These are phyloP conservation scores for Phoenicopterus ruber DNA, from an alignment of 2,113 vertebrate genomes.

Conservation along the genomic window DNA sequence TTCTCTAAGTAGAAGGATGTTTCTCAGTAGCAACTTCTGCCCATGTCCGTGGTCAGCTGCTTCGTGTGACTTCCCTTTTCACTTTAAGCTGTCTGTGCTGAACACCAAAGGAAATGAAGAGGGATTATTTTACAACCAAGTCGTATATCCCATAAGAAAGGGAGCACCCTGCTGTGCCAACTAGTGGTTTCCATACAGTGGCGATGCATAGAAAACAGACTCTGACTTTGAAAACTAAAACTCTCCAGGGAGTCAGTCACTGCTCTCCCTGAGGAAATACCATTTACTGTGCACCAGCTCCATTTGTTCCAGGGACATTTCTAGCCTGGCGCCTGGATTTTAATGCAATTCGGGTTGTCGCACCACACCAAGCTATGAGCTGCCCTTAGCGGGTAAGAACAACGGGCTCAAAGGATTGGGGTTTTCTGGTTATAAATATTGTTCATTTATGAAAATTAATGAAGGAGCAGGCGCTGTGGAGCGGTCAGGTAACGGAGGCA, in stretches of 20 bases:
- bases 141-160: constrained; percentile 49
- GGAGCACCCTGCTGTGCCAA: constrained; percentile 50
- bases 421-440: constrained; percentile 41
- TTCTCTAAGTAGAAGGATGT: background rate
- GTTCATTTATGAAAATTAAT: constrained; percentile 61
- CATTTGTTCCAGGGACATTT: constrained; percentile 2
- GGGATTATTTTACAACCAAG: constrained; percentile 64
- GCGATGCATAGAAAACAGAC: constrained; percentile 53
- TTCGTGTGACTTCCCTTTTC: constrained; percentile 48
- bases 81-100: constrained; percentile 34
- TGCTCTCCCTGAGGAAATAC: background rate
- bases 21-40: constrained; percentile 12
- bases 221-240: constrained; percentile 40
- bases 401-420: background rate
- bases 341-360: constrained; percentile 27
- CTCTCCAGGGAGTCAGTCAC: constrained; percentile 43
- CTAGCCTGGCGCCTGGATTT: constrained; percentile 48
- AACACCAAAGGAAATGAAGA: constrained; percentile 37
- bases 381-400: constrained; percentile 15
- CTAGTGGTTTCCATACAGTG: constrained; percentile 49
- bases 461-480: background rate
- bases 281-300: background rate
- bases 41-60: background rate
- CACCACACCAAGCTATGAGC: background rate
- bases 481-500: constrained; percentile 1